phyloP scores from a whole-genome alignment of 2,888 invertebrate genomes.

The Dynastes hyllus region DNA sequence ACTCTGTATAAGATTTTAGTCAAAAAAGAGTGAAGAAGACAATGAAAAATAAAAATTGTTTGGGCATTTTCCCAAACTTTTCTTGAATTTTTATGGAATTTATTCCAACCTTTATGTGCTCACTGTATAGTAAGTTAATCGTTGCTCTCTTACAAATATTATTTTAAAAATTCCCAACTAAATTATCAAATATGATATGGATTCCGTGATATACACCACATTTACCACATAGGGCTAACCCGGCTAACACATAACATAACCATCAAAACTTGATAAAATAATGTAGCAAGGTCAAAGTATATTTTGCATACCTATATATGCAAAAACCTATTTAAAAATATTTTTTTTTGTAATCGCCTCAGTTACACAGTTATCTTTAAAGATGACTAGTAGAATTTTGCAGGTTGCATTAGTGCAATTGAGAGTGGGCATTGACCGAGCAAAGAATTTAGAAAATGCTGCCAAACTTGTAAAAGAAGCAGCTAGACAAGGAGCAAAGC shows the following conservation, averaged over 20 bases:
- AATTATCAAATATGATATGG: background rate
- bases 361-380: background rate
- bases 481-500: constrained; percentile 75
- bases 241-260: constrained; percentile 1
- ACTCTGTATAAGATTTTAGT: too few relatives aligned
- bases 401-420: constrained; percentile 88
- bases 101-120: too few relatives aligned
- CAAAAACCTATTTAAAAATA: too few relatives aligned
- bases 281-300: constrained; percentile 39
- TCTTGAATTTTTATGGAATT: too few relatives aligned
- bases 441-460: constrained; percentile 84
- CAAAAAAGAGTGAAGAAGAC: too few relatives aligned
- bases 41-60: too few relatives aligned
- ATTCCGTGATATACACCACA: background rate
- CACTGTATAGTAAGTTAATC: too few relatives aligned
- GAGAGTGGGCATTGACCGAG: constrained; percentile 83
- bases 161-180: too few relatives aligned
- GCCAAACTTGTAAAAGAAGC: constrained; percentile 82
- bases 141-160: too few relatives aligned
- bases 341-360: too few relatives aligned
- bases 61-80: too few relatives aligned
- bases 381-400: constrained; percentile 53
- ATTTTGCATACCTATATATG: constrained; percentile 14
- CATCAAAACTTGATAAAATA: constrained; percentile 23
- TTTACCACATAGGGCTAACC: background rate